A percentile compares a stretch with the other conserved stretches of the same genome.
These are phyloP conservation scores for Macrobrachium rosenbergii DNA, from an alignment of 1,140 invertebrate species.

Conservation along the genomic window DNA sequence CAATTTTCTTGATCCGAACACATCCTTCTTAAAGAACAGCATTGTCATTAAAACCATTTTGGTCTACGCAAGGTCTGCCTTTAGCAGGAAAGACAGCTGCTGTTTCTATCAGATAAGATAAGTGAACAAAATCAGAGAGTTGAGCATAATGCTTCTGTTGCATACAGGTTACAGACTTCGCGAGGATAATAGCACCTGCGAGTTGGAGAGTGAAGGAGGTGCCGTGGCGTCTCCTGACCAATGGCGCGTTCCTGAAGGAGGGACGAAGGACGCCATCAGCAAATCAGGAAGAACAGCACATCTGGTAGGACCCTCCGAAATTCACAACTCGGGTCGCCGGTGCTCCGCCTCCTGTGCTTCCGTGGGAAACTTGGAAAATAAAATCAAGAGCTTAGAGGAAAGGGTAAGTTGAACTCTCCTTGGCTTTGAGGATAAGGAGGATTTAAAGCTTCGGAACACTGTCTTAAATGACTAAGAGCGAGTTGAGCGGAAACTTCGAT, in stretches of 20 bases:
- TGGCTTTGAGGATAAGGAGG: slow-evolving; percentile 35
- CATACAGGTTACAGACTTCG: slow-evolving; percentile 72
- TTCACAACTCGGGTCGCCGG: slow-evolving; percentile 18
- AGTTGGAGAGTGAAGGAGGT: slow-evolving; percentile 67
- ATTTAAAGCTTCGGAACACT: background rate
- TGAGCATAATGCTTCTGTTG: background rate
- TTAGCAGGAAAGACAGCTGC: too few species aligned
- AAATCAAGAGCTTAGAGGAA: slow-evolving; percentile 74
- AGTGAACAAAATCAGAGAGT: too few species aligned
- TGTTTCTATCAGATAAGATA: too few species aligned
- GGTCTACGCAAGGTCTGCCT: too few species aligned
- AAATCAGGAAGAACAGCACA: background rate
- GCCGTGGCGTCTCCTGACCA: slow-evolving; percentile 46
- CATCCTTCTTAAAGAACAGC: too few species aligned
- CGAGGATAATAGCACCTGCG: slow-evolving; percentile 76
- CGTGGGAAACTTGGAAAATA: slow-evolving; percentile 74
- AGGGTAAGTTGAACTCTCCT: slow-evolving; percentile 67
- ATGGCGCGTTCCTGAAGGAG: slow-evolving; percentile 11
- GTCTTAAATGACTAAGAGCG: background rate
- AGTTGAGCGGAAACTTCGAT: background rate
- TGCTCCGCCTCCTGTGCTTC: slow-evolving; percentile 77
- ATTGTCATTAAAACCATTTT: too few species aligned
- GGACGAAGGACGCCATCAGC: too few species aligned
- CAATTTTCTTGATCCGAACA: too few species aligned
- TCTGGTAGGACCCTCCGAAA: background rate